Conservation (phyloP, 2,797 vertebrate genomes). For the Anguilla megastoma region DNA sequence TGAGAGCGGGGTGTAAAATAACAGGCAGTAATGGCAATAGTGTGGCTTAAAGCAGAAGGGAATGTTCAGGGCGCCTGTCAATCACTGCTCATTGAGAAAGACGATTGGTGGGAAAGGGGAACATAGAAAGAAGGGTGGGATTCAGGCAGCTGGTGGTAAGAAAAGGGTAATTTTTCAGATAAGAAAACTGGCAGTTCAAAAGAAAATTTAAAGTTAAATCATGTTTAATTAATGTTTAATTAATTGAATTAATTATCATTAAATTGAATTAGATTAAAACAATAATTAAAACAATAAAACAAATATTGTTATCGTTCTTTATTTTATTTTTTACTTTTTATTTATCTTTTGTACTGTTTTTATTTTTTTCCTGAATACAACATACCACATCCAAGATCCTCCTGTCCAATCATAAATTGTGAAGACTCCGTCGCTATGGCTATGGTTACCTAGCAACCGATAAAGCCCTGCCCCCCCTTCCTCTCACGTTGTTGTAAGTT, state of each 20-base stretch:
- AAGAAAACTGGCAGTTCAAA: constrained; percentile 35
- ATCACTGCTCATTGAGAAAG: constrained; percentile 3
- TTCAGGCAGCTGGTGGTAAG: constrained; percentile 9
- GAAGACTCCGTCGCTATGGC: constrained; percentile 78
- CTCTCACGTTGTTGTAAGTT: constrained; percentile 76
- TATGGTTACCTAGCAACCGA: constrained; percentile 79
- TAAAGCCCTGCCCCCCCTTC: constrained; percentile 79
- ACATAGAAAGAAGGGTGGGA: constrained; percentile 1
- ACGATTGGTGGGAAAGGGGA: not conserved
- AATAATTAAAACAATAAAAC: constrained; percentile 58
- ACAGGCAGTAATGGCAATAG: not conserved
- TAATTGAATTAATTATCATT: not conserved
- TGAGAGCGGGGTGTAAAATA: constrained; percentile 5
- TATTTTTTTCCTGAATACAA: constrained; percentile 77
- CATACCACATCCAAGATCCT: constrained; percentile 75
- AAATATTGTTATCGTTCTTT: constrained; percentile 65
- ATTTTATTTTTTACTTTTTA: constrained; percentile 69
- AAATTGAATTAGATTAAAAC: constrained; percentile 49
- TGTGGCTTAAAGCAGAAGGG: constrained; percentile 32
- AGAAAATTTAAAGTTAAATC: constrained; percentile 43
- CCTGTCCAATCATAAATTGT: constrained; percentile 77
- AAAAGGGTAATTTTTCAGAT: not conserved
- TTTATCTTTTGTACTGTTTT: constrained; percentile 72
- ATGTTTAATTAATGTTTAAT: constrained; percentile 42
- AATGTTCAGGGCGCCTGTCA: constrained; percentile 32